These are phyloP conservation scores for Sarcophaga peregrina DNA, from an alignment of 1,140 invertebrate species.

Conservation along the genomic window DNA sequence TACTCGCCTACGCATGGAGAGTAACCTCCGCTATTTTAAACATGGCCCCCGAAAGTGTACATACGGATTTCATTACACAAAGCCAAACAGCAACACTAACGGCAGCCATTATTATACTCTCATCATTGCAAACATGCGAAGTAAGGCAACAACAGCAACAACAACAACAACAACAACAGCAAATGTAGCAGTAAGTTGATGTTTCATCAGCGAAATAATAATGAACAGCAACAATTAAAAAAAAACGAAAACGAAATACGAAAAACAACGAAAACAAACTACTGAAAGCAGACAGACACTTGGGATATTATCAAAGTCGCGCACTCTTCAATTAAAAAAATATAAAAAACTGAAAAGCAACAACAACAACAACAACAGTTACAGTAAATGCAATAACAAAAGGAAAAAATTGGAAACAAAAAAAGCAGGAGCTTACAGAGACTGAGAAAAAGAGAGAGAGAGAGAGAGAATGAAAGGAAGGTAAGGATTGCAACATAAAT, in stretches of 20 bases:
- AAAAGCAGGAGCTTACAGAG: too few species aligned
- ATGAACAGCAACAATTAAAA: not conserved
- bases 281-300: constrained; percentile 33
- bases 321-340: constrained; percentile 40
- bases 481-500: constrained; percentile 28
- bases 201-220: not conserved
- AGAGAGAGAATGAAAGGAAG: too few species aligned
- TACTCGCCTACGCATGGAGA: not conserved
- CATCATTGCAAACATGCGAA: too few species aligned
- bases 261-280: constrained; percentile 28
- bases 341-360: not conserved
- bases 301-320: constrained; percentile 34
- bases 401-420: not conserved
- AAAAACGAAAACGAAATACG: constrained; percentile 2
- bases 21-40: too few species aligned
- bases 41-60: too few species aligned
- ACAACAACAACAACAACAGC: too few species aligned
- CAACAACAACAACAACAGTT: not conserved
- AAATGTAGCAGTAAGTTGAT: too few species aligned
- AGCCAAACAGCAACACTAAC: too few species aligned
- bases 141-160: too few species aligned
- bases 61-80: too few species aligned
- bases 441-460: too few species aligned
- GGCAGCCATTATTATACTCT: too few species aligned
- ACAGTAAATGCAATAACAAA: not conserved